These are phyloP conservation scores for Mya arenaria DNA, from an alignment of 1,140 invertebrate species.

Conservation along the genomic window DNA sequence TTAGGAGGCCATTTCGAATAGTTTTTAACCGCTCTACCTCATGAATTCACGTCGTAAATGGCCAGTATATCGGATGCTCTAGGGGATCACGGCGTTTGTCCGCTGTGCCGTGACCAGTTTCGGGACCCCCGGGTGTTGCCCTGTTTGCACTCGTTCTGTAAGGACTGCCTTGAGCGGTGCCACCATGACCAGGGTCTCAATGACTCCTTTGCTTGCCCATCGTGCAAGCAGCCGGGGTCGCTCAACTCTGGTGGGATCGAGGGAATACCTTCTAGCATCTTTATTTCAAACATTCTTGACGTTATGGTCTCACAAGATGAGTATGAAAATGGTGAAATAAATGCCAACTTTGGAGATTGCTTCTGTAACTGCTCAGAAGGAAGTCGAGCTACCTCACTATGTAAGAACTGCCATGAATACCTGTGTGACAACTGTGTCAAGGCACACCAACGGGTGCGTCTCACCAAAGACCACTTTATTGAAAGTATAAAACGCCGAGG, in stretches of 20 bases:
- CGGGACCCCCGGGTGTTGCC: constrained; percentile 80
- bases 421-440: constrained; percentile 88
- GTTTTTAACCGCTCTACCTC: constrained; percentile 61
- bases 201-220: constrained; percentile 75
- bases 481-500: constrained; percentile 73
- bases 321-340: constrained; percentile 69
- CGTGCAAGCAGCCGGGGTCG: constrained; percentile 75
- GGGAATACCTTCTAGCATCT: constrained; percentile 75
- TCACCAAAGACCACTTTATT: constrained; percentile 88
- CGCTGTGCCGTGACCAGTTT: constrained; percentile 77
- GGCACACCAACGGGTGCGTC: constrained; percentile 87
- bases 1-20: not conserved
- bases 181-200: constrained; percentile 61
- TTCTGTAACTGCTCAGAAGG: constrained; percentile 81
- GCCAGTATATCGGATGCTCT: constrained; percentile 67
- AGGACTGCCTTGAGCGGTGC: constrained; percentile 75
- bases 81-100: constrained; percentile 75
- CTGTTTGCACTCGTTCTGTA: constrained; percentile 81
- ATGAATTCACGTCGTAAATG: constrained; percentile 59
- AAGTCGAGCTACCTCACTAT: constrained; percentile 81
- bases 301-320: constrained; percentile 77
- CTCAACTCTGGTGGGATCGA: constrained; percentile 74
- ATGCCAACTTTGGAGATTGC: constrained; percentile 59
- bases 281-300: constrained; percentile 78
- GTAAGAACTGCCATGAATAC: constrained; percentile 89